Evolutionary conservation across 2,888 invertebrate species (phyloP).

Genomic region (Melinopterus prodromus): DNA sequence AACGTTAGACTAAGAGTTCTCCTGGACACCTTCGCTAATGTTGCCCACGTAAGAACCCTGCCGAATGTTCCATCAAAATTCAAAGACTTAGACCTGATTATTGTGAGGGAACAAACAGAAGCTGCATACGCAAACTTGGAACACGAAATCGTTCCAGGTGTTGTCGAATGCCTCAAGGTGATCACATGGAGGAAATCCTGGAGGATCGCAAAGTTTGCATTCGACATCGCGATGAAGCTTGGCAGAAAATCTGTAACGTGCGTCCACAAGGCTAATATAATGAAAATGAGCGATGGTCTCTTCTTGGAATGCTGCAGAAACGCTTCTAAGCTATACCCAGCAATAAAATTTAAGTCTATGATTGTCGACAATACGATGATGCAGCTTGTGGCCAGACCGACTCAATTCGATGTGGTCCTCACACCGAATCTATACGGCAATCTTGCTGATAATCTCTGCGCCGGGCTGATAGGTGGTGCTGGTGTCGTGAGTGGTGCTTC

Average conservation of each 20-base stretch:
- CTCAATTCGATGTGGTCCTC: conserved; percentile 96
- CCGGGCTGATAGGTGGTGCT: conserved; percentile 95
- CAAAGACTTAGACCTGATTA: conserved; percentile 87
- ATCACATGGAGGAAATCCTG: conserved; percentile 66
- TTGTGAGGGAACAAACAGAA: conserved; percentile 95
- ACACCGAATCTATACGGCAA: conserved; percentile 97
- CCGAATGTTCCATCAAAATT: conserved; percentile 88
- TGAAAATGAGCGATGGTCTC: conserved; percentile 92
- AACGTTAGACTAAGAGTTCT: conserved; percentile 69
- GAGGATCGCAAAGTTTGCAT: conserved; percentile 38
- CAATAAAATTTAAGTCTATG: conserved; percentile 90
- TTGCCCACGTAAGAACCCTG: conserved; percentile 89
- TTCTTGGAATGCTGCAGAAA: conserved; percentile 86
- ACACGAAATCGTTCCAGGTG: conserved; percentile 85
- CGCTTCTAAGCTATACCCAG: conserved; percentile 83
- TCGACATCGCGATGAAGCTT: conserved; percentile 33
- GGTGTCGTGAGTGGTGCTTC: conserved; percentile 95
- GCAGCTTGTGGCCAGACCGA: conserved; percentile 95
- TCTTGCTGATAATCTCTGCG: conserved; percentile 92
- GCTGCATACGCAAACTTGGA: conserved; percentile 97
- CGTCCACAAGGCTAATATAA: conserved; percentile 39
- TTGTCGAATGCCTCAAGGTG: conserved; percentile 94
- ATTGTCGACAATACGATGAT: conserved; percentile 97
- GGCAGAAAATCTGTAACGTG: conserved; percentile 31
- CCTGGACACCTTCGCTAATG: conserved; percentile 86